phyloP scores from a whole-genome alignment of 2,797 vertebrate genomes.

The Podargus strigoides region DNA sequence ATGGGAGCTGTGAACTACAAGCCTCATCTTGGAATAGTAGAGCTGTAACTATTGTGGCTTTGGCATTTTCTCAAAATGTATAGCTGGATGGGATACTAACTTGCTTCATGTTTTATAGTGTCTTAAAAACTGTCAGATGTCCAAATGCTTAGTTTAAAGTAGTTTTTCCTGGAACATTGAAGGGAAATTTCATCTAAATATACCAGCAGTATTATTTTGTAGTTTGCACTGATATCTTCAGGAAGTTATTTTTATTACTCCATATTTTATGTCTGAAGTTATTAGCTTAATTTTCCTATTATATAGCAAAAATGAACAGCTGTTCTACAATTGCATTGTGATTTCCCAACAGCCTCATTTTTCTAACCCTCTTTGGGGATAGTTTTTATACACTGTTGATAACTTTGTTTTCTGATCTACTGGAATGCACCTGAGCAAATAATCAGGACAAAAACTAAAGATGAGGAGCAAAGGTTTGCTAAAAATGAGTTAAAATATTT shows the following conservation, averaged over 20 bases:
- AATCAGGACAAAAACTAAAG: neutral
- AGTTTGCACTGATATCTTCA: neutral
- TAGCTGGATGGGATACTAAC: neutral
- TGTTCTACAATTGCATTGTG: neutral
- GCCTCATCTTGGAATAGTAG: neutral
- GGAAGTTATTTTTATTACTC: neutral
- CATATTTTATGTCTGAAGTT: neutral
- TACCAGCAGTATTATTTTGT: neutral
- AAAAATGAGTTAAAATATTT: conserved; percentile 22
- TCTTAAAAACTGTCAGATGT: neutral
- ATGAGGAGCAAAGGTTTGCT: neutral
- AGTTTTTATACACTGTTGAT: neutral
- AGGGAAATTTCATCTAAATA: conserved; percentile 20
- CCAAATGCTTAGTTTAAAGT: neutral
- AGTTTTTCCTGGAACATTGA: conserved; percentile 5
- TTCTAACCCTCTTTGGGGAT: neutral
- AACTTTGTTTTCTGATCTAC: neutral
- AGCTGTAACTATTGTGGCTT: neutral
- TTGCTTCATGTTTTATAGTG: neutral
- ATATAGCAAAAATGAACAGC: neutral
- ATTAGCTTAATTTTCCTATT: neutral
- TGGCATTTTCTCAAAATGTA: conserved; percentile 7
- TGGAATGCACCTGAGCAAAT: neutral
- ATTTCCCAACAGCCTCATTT: neutral
- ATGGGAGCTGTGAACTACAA: neutral